Evolutionary conservation across 2,797 vertebrate species (phyloP), one percentile per base, ranked within the genome.

Genomic region (Acomys russatus): DNA sequence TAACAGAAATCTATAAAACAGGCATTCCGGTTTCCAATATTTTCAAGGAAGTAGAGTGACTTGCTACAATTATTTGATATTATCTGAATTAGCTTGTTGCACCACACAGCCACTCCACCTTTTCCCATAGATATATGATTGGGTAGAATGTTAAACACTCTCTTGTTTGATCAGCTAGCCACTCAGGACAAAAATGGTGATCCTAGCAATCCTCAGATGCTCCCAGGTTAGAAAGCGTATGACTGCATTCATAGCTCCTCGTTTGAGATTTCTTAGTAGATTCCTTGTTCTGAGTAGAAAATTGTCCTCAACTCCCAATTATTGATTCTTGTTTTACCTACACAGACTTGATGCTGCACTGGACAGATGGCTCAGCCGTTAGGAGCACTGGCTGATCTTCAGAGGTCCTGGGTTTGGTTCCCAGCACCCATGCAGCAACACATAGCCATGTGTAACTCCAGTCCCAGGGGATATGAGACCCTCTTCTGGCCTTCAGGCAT

Each of bases 11-110:
- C 49, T 49, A 9, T 14, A 15, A 80, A 88, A 54, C 3, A 38
- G 56, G 6, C 23, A 0, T 73, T 14, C 9, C 12, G n/a, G 11
- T 22, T 0, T 3, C 18, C 3, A 0, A 11, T 66, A 44, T n/a
- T 8, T 33, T 8, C 4, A 88, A 33, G 78, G 66, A 94, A 71
- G 77, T 4, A 85, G 51, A 84, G 66, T 22, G 87, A 54, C n/a
- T 70, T 80, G 23, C 23, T 30, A 35, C 78, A 84, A 86, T 64
- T 84, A 73, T 22, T 68, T 66, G 8, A 23, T 78, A 7, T 61
- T 64, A 10, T 30, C 38, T 44, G 25, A n/a, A 70, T 51, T 59
- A 44, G 3, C 28, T 23, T 90, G 28, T 15, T n/a, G 44, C 11
- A 18, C 51, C 38, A 91, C 54, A 15, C 12, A 0, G 11, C 61